A percentile compares a stretch with the other conserved stretches of the same genome.
Conservation (phyloP, 92 coral and sea anemone species). For the Siderastrea radians region DNA sequence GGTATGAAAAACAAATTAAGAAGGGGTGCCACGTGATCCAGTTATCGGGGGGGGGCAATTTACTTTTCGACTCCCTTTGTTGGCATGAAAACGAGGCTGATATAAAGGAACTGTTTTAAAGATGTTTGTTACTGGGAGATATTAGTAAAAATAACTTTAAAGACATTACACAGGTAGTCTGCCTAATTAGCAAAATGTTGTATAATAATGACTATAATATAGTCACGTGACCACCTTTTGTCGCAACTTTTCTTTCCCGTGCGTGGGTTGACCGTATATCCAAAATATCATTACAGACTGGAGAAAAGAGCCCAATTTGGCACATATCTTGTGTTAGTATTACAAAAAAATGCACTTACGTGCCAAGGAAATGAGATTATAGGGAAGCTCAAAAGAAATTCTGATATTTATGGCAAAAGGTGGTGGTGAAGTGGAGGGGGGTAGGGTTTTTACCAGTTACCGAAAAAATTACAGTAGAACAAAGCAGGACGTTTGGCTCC, state of each 20-base stretch:
- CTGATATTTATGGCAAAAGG: too few relatives aligned
- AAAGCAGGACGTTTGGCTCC: too few relatives aligned
- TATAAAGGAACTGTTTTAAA: neutral
- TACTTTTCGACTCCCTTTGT: neutral
- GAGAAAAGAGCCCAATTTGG: neutral
- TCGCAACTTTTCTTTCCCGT: too few relatives aligned
- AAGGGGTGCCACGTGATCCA: constrained; percentile 27
- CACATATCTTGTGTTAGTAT: neutral
- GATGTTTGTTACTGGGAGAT: neutral
- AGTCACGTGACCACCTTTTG: constrained; percentile 4
- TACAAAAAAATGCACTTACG: neutral
- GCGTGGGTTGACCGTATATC: neutral
- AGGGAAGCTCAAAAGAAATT: neutral
- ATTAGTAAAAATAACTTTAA: neutral
- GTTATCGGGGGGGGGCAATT: constrained; percentile 8
- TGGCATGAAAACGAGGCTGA: constrained; percentile 19
- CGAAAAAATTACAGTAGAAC: too few relatives aligned
- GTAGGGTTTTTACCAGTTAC: too few relatives aligned
- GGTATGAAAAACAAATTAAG: constrained; percentile 12
- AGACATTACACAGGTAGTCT: neutral
- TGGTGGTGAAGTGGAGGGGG: too few relatives aligned
- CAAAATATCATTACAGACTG: neutral
- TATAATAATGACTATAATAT: neutral
- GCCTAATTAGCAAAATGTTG: neutral
- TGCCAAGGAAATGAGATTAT: neutral